These are phyloP conservation scores for Nycteola revayana DNA, from an alignment of 2,888 invertebrate species.

Conservation along the genomic window DNA sequence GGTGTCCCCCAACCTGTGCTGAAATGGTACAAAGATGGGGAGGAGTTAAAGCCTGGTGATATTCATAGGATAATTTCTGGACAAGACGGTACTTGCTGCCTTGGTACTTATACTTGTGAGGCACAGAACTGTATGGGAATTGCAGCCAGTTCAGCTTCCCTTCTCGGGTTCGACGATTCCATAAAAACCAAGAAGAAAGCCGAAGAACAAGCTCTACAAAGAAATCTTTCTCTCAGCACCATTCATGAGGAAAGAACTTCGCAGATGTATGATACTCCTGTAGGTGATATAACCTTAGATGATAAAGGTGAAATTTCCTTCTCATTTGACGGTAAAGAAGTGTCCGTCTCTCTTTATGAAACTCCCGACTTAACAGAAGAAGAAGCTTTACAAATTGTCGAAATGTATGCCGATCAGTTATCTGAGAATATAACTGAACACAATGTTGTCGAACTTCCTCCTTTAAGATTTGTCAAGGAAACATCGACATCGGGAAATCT, in stretches of 20 bases:
- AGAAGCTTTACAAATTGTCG: conserved; percentile 94
- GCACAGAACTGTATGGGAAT: conserved; percentile 96
- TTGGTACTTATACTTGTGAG: conserved; percentile 95
- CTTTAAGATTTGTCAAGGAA: conserved; percentile 93
- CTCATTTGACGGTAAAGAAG: conserved; percentile 95
- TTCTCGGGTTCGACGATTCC: conserved; percentile 92
- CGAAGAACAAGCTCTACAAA: conserved; percentile 81
- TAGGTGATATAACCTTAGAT: conserved; percentile 89
- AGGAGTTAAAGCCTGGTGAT: conserved; percentile 94
- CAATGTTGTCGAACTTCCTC: conserved; percentile 92
- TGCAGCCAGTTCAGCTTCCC: conserved; percentile 92
- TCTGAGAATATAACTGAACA: conserved; percentile 94
- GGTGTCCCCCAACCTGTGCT: conserved; percentile 94
- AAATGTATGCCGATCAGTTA: conserved; percentile 96
- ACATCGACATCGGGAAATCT: conserved; percentile 93
- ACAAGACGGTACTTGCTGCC: conserved; percentile 93
- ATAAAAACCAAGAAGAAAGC: conserved; percentile 78
- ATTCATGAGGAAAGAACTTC: conserved; percentile 96
- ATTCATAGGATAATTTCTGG: conserved; percentile 95
- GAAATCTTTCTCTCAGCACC: conserved; percentile 93
- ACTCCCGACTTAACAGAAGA: conserved; percentile 96
- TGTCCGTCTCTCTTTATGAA: conserved; percentile 94
- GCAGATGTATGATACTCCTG: conserved; percentile 91
- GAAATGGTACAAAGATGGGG: conserved; percentile 96
- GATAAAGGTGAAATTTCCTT: conserved; percentile 94